These are phyloP conservation scores for Candidula unifasciata DNA, from an alignment of 2,888 invertebrate species.

Conservation along the genomic window DNA sequence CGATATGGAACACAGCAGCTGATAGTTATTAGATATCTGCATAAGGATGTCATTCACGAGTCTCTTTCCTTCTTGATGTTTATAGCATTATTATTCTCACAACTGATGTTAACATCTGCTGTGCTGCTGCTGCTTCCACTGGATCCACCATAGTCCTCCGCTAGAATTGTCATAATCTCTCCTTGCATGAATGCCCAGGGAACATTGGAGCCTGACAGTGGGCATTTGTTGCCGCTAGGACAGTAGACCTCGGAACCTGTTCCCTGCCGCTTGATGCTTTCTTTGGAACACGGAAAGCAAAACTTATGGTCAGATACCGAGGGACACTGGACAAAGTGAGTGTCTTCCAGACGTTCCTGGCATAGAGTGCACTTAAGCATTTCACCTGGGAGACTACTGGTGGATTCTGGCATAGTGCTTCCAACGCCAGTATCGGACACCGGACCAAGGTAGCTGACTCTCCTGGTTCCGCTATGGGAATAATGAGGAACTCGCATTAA, in stretches of 20 bases:
- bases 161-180: slow-evolving; percentile 97
- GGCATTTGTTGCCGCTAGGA: slow-evolving; percentile 99
- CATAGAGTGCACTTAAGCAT: slow-evolving; percentile 90
- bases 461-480: slow-evolving; percentile 39
- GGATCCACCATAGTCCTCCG: slow-evolving; percentile 66
- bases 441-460: slow-evolving; percentile 47
- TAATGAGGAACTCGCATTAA: slow-evolving; percentile 74
- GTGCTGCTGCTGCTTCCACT: slow-evolving; percentile 35
- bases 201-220: slow-evolving; percentile 92
- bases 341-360: slow-evolving; percentile 98
- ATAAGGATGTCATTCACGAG: slow-evolving; percentile 46
- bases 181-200: slow-evolving; percentile 99
- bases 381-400: slow-evolving; percentile 69
- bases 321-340: slow-evolving; percentile 99
- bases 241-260: slow-evolving; percentile 97
- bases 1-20: no score
- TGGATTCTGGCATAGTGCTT: slow-evolving; percentile 79
- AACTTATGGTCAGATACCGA: slow-evolving; percentile 98
- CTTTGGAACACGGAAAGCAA: slow-evolving; percentile 99
- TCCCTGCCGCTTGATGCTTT: slow-evolving; percentile 97
- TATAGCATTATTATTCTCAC: slow-evolving; percentile 56
- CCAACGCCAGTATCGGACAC: slow-evolving; percentile 69
- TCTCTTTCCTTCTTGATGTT: slow-evolving; percentile 74
- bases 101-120: not conserved
- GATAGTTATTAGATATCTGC: no score